Evolutionary conservation across 1,140 invertebrate species (phyloP), one percentile per base, ranked within the genome.

Genomic region (Olivierus martensii): DNA sequence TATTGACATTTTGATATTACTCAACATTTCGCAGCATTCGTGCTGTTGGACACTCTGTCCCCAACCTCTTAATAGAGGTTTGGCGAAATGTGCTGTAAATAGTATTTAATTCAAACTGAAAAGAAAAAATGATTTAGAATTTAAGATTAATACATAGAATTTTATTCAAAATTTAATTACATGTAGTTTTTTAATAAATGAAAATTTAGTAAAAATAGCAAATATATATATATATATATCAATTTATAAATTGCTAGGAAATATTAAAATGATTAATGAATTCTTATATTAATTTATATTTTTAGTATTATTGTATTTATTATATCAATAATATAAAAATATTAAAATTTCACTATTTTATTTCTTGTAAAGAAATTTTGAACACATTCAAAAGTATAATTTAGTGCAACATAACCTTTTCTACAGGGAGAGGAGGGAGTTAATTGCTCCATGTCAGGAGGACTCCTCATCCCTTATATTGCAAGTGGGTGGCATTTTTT

Each of bases 31-130:
- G 50, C 53, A 55, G 53, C 53, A 50, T 28, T 45, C 43, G 39
- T 55, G 53, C 53, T 55, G 53, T 55, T 55, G 53, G 53, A 55
- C 48, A 46, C n/a, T 6, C 45, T 49, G 53, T 55, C 53, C 53
- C 53, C 53, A 55, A 55, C 53, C 53, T 55, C 53, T 50, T 50
- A 50, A 55, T 28, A 48, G 53, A 55, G 53, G 53, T 55, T 55
- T 18, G 53, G 53, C 53, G 53, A 55, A 55, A 55, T 55, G 53
- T 55, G 42, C 36, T 12, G 49, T 49, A 49, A 9, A 28, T 28
- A 28, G 28, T 28, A 28, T 6, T 28, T 28, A 28, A 28, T 28
- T 4, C 28, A 28, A 28, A 28, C 3, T 28, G 28, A 28, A 28
- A 28, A 28, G n/a, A n/a, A 28, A 9, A 28, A 28, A 6, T 28